Base-by-base conservation (phyloP, 2,113 vertebrate species). In the Nannospalax galili region DNA sequence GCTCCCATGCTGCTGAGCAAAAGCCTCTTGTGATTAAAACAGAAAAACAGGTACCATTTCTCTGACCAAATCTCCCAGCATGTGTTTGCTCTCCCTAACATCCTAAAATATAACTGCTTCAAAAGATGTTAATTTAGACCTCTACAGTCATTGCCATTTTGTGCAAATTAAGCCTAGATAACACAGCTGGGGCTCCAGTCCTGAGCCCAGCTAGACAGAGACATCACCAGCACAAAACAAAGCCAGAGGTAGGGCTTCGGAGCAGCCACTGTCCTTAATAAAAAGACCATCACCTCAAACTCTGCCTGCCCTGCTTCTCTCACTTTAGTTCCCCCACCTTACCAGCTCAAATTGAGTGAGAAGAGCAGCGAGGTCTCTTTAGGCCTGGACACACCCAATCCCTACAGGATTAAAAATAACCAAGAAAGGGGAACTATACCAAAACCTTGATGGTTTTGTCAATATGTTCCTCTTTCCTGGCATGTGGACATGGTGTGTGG, bases 61-160 rank as follows among this genome's bases (percentile, higher is more conserved):
- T 40, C 64, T 12, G 20, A 87, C 90, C 56, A 75, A 56, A 64
- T 67, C 75, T 40, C 48, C 67, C 58, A 67, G 65, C 24, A 24
- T 22, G 37, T 24, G 16, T 86, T 11, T 73, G 28, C 37, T 73
- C 84, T 79, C 37, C 69, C 26, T 28, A 81, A 56, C 52, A 81
- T 92, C 81, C 84, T 78, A 95, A 96, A 97, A 96, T 90, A 93
- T 1, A 75, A 72, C 72, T 42, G 20, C 37, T 95, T 93, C 81
- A 90, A 96, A 97, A 90, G 75, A 87, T 4, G 1, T 77, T 70
- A 52, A 52, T 22, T 16, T 70, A 67, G 64, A 84, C 35, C 58
- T 78, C 90, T 24, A 52, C 5, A 24, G 92, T 24, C 58, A 45
- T 30, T 70, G 65, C 70, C 75, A 37, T 15, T 86, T 77, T 80